Evolutionary conservation across 1,140 invertebrate species (phyloP).

Genomic region (Zophobas morio): DNA sequence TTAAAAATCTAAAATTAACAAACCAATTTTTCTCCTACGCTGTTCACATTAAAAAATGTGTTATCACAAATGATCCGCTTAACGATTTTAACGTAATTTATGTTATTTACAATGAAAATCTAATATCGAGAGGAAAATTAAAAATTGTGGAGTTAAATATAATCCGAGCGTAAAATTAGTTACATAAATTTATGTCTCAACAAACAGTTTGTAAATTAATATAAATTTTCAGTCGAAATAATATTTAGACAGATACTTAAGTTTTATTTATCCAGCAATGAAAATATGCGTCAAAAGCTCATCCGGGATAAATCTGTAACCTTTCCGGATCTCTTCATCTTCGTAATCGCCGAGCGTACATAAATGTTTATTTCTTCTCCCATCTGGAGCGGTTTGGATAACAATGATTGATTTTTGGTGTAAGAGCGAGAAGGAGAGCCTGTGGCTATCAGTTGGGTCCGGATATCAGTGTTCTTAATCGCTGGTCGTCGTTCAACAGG

Average conservation of each 20-base stretch:
- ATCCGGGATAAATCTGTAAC: background rate
- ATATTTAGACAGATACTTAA: conserved; percentile 6
- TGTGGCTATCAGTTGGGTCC: conserved; percentile 9
- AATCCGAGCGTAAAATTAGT: background rate
- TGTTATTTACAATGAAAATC: too few relatives aligned
- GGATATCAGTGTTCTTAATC: conserved; percentile 41
- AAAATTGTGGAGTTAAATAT: background rate
- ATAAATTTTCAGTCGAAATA: conserved; percentile 4
- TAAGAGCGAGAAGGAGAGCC: background rate
- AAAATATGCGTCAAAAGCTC: conserved; percentile 2
- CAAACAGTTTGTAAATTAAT: background rate
- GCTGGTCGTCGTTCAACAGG: conserved; percentile 40
- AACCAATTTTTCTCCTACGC: too few relatives aligned
- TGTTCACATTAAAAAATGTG: too few relatives aligned
- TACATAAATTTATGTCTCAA: background rate
- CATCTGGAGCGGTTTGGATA: conserved; percentile 4
- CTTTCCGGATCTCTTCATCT: background rate
- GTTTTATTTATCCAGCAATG: background rate
- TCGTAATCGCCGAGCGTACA: background rate
- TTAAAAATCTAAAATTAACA: too few relatives aligned
- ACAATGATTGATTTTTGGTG: conserved; percentile 30
- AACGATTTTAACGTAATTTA: too few relatives aligned
- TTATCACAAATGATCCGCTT: too few relatives aligned
- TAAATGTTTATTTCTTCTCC: background rate
- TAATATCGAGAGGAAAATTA: too few relatives aligned